Percentiles rank a stretch among this genome's conserved stretches.
Conservation (phyloP, 2,797 vertebrate genomes). For the Mareca strepera region DNA sequence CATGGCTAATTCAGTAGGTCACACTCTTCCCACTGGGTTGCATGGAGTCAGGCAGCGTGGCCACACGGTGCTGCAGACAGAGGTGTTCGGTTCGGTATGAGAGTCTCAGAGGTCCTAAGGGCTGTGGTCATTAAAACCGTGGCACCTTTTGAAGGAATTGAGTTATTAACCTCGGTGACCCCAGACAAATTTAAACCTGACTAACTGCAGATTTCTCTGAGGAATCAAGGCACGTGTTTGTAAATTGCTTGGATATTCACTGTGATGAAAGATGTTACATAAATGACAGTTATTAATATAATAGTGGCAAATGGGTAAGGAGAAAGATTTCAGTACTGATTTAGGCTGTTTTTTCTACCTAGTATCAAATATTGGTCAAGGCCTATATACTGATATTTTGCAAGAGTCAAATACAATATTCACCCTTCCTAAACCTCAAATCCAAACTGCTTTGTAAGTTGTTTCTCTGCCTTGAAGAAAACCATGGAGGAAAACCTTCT, state of each 20-base stretch:
- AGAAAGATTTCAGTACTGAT: neutral
- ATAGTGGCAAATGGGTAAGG: constrained; percentile 35
- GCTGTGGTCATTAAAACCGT: neutral
- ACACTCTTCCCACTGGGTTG: neutral
- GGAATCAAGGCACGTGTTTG: constrained; percentile 51
- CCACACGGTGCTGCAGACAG: neutral
- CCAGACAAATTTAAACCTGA: constrained; percentile 39
- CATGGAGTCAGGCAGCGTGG: accelerated
- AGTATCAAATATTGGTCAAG: neutral
- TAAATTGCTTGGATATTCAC: constrained; percentile 56
- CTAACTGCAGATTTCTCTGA: constrained; percentile 47
- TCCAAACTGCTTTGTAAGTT: neutral
- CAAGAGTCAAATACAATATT: neutral
- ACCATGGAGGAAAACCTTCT: neutral
- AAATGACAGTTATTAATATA: constrained; percentile 58
- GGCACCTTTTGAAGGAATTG: constrained; percentile 41
- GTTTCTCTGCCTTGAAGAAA: neutral
- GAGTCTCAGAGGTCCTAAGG: neutral
- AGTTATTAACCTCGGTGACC: constrained; percentile 51
- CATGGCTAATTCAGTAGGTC: accelerated
- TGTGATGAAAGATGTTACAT: constrained; percentile 12
- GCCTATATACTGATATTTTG: neutral
- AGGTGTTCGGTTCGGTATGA: neutral
- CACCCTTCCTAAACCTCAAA: neutral
- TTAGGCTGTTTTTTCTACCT: neutral